Percentiles rank a stretch among this genome's conserved stretches.
phyloP scores from a whole-genome alignment of 1,140 invertebrate genomes.

The Carposina sasakii region DNA sequence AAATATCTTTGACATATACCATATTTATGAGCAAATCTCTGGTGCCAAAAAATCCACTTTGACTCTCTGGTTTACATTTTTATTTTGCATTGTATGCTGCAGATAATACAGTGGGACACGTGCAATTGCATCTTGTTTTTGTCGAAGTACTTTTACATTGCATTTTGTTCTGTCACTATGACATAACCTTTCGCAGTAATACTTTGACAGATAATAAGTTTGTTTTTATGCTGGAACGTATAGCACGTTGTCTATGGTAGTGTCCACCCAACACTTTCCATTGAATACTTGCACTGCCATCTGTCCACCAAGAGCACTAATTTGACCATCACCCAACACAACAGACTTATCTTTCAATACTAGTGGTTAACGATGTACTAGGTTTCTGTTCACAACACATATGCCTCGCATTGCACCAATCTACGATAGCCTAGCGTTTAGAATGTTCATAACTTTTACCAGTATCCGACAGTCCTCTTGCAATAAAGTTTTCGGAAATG shows the following conservation, averaged over 20 bases:
- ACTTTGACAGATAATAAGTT: slow-evolving; percentile 17
- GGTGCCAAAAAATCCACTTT: slow-evolving; percentile 23
- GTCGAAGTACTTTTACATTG: background rate
- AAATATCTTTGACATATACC: slow-evolving; percentile 29
- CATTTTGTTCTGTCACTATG: background rate
- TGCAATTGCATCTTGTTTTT: background rate
- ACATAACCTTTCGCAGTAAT: slow-evolving; percentile 14
- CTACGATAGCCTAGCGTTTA: too few relatives aligned
- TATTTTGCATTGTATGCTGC: too few relatives aligned
- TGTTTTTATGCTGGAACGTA: slow-evolving; percentile 15
- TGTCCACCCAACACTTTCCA: slow-evolving; percentile 5
- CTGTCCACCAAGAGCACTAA: slow-evolving; percentile 13
- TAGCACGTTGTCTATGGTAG: slow-evolving; percentile 16
- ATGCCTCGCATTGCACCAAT: slow-evolving; percentile 20
- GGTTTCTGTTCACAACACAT: slow-evolving; percentile 10
- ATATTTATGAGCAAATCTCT: slow-evolving; percentile 39
- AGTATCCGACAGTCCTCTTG: too few relatives aligned
- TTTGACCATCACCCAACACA: slow-evolving; percentile 11
- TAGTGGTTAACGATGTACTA: slow-evolving; percentile 5
- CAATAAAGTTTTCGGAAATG: too few relatives aligned
- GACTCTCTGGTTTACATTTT: too few relatives aligned
- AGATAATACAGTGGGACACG: background rate
- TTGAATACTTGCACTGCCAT: slow-evolving; percentile 14
- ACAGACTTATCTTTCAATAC: slow-evolving; percentile 7
- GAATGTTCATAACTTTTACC: too few relatives aligned